Evolutionary conservation across 2,888 invertebrate species (phyloP).

Genomic region (Cataglyphis livida): DNA sequence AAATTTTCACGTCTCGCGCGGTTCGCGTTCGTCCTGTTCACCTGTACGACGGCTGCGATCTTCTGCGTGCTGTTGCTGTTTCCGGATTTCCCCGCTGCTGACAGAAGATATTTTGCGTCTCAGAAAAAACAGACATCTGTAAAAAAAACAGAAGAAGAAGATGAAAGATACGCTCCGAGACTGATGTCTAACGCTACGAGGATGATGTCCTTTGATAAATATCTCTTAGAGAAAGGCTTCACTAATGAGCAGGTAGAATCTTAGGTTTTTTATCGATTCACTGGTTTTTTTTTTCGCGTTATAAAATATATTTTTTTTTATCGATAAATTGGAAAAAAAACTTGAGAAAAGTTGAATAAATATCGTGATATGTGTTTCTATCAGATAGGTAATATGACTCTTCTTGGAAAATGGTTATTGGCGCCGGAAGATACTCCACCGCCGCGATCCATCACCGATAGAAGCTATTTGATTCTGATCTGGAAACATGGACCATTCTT

Average conservation of each 20-base stretch:
- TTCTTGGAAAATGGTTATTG: constrained; percentile 85
- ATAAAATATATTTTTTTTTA: neutral
- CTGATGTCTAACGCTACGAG: neutral
- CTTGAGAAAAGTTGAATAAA: neutral
- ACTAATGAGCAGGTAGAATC: constrained; percentile 55
- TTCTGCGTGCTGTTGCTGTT: constrained; percentile 32
- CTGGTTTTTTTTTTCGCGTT: neutral
- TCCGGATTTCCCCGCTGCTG: neutral
- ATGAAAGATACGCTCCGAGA: neutral
- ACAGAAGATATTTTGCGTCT: neutral
- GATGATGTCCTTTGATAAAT: neutral
- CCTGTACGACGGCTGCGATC: constrained; percentile 50
- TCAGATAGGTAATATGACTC: constrained; percentile 81
- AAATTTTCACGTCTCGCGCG: constrained; percentile 49
- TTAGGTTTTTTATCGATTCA: neutral
- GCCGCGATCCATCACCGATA: constrained; percentile 37
- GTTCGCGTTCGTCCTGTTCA: constrained; percentile 44
- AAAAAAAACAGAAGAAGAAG: constrained; percentile 13
- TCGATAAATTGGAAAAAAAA: neutral
- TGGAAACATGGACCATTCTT: constrained; percentile 88
- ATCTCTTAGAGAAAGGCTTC: constrained; percentile 22
- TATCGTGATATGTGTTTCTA: constrained; percentile 51
- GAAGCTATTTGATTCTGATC: constrained; percentile 86
- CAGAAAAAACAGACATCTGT: neutral
- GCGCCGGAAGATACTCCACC: constrained; percentile 81